Evolutionary conservation across 2,113 vertebrate genomes (phyloP), one percentile per base, ranked within the genome.

Genomic region (Galemys pyrenaicus): DNA sequence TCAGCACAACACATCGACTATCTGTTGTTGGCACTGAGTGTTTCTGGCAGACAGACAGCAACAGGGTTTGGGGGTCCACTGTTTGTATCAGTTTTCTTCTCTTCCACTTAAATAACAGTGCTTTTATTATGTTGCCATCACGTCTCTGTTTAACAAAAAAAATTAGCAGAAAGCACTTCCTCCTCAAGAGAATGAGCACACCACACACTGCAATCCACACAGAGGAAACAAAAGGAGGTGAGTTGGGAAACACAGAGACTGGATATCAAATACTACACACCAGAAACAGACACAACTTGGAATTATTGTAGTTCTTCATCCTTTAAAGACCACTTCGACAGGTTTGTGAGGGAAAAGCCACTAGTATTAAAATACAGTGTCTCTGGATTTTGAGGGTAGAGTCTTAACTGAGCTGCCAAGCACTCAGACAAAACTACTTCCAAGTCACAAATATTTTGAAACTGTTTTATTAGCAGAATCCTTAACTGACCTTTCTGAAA

Each of bases 1-100:
- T 93, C 80, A 91, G 83, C 56, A 70, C 41, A 80, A 87, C 62
- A 91, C 56, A 95, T 74, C 87, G 71, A 68, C 39, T 84, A 24
- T 70, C 77, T 92, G 79, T 24, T 87, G 94, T 77, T 94, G 89
- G 87, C 62, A 93, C 70, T 71, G 60, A 91, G 87, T 87, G 80
- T 84, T 51, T 26, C 41, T 82, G 67, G 87, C 79, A 92, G 13
- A 44, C 2, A 83, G 80, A 91, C 71, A 84, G n/a, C n/a, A n/a
- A 96, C 87, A 78, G 84, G 94, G 67, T n/a, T 70, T 91, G 84
- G 71, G 89, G 79, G 91, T 94, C 93, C 73, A 73, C 86, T 86
- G 74, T 95, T 94, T 91, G 24, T 94, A 95, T 85, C 60, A 60
- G 71, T 93, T 95, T 96, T 90, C 20, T 37, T 71, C 77, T 46